These are phyloP conservation scores for Choloepus didactylus DNA, from an alignment of 2,797 vertebrate species.

Conservation along the genomic window DNA sequence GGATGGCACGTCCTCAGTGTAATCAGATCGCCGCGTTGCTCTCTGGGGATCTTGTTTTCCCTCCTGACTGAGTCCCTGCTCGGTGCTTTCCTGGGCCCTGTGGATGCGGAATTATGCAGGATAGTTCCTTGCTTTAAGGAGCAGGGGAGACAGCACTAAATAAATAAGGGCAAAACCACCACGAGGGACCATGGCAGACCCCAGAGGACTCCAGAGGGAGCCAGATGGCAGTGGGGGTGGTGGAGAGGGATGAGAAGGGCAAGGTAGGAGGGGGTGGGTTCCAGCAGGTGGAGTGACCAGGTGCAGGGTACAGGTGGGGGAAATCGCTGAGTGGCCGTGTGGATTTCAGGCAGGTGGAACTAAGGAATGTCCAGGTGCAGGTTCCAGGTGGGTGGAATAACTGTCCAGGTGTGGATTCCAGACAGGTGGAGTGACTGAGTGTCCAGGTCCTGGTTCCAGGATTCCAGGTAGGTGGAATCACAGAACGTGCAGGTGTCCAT, in stretches of 20 bases:
- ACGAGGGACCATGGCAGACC: background rate
- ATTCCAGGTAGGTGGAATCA: background rate
- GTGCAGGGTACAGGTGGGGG: background rate
- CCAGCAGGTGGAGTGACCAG: background rate
- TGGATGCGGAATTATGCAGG: background rate
- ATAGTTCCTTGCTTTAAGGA: background rate
- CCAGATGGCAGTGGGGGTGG: background rate
- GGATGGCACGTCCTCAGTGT: background rate
- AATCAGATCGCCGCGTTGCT: background rate
- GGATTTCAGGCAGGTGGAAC: too few species aligned
- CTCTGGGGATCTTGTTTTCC: background rate
- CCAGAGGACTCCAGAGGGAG: background rate
- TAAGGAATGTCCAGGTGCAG: background rate
- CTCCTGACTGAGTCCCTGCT: background rate
- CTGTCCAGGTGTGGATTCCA: too few species aligned
- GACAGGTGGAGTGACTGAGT: too few species aligned
- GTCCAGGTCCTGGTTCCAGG: background rate
- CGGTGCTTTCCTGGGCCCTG: background rate
- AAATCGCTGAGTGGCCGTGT: too few species aligned
- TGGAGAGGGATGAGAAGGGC: background rate
- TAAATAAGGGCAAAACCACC: background rate
- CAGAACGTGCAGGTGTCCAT: fast-evolving
- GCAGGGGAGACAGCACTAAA: background rate
- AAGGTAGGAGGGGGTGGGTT: background rate
- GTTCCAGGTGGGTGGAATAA: background rate